phyloP scores from a whole-genome alignment of 2,113 vertebrate genomes.

The Theristicus caerulescens region DNA sequence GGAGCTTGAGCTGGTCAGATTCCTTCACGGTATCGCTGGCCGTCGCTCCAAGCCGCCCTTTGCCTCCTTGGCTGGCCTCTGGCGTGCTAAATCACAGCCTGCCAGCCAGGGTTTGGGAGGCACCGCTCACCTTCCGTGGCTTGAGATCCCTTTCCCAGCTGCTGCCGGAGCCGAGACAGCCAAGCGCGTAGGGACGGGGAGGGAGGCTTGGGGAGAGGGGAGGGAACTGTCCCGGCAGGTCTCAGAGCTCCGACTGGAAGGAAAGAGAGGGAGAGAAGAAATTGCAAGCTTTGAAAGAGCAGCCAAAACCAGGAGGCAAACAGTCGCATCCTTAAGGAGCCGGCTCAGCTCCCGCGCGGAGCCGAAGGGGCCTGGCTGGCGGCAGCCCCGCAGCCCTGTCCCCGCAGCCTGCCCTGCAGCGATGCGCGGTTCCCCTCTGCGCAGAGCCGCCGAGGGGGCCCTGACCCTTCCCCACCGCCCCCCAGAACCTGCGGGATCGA shows the following conservation, averaged over 20 bases:
- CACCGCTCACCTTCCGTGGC: background rate
- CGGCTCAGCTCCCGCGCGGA: fast-evolving
- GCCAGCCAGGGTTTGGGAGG: background rate
- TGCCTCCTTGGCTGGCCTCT: background rate
- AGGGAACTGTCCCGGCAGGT: background rate
- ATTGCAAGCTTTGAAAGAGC: background rate
- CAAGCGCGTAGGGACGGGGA: background rate
- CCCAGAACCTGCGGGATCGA: fast-evolving
- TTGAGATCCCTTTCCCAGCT: background rate
- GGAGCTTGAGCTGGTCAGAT: background rate
- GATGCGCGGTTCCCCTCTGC: background rate
- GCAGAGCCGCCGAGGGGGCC: background rate
- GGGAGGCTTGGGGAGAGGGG: background rate
- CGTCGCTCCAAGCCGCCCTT: background rate
- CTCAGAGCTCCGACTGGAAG: constrained; percentile 37
- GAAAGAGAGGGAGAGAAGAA: background rate
- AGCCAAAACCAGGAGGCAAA: background rate
- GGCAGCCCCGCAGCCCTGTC: background rate
- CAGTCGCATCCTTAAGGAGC: fast-evolving
- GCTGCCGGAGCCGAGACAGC: background rate
- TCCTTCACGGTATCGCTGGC: background rate
- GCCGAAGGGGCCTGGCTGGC: background rate
- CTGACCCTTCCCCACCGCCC: background rate
- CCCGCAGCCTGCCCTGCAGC: background rate
- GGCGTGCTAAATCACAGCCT: fast-evolving